These are phyloP conservation scores for Malaclemys terrapin DNA, from an alignment of 2,113 vertebrate species.

Conservation along the genomic window DNA sequence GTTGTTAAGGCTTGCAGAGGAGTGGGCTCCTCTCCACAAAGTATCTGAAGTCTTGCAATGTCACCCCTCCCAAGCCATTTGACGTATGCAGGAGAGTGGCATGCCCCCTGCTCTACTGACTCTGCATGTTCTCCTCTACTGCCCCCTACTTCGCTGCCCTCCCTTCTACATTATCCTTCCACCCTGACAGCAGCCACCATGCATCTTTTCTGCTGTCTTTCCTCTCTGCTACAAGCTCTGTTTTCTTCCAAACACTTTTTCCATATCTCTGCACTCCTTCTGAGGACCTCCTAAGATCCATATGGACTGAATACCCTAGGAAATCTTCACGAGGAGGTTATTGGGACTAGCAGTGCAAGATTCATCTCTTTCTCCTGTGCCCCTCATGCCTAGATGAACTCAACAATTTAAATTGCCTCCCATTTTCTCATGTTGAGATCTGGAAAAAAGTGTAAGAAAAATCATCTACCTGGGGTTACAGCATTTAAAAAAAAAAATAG, in stretches of 20 bases:
- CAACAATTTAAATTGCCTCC: not conserved
- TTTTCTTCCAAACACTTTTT: not conserved
- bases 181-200: not conserved
- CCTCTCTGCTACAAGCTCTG: not conserved
- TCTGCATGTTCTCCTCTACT: not conserved
- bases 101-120: not conserved
- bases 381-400: rapidly evolving
- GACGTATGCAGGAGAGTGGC: not conserved
- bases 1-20: not conserved
- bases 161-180: not conserved
- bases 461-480: not conserved
- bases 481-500: not conserved
- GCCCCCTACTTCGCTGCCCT: not conserved
- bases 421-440: not conserved
- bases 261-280: not conserved
- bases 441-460: not conserved
- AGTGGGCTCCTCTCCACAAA: not conserved
- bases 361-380: too few species aligned
- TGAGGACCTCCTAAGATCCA: not conserved
- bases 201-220: not conserved
- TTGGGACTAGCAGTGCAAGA: too few species aligned
- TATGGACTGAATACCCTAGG: not conserved
- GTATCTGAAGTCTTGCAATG: not conserved
- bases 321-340: not conserved
- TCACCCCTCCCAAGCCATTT: not conserved